Base-by-base conservation (phyloP, 2,113 vertebrate genomes). In the Cyanoderma ruficeps region DNA sequence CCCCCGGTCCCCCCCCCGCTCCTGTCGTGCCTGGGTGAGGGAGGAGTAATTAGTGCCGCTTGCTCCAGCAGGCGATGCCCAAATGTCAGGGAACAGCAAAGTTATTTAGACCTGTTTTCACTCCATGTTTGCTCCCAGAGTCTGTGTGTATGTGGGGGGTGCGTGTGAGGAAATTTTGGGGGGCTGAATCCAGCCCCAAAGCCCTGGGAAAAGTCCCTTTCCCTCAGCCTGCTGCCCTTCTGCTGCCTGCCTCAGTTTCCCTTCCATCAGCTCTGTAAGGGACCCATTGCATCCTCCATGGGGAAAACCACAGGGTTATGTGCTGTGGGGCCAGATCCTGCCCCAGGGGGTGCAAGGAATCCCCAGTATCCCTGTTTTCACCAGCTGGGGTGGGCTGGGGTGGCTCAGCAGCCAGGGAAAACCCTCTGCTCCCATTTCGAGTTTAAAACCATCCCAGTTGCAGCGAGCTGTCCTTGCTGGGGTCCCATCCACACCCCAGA, bases 61-160 rank as follows among this genome's bases (percentile, higher is more conserved):
- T 87, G 92, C 91, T 87, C 25, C 84, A 42, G 97, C 93, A 11
- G 94, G 89, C 93, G 88, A 37, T 95, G 96, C 97, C 95, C 96
- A 96, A 97, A 97, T 95, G 97, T 97, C 98, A 97, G 74, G 55
- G 84, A 61, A 33, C 24, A 87, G 90, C 57, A 13, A 47, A 95
- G 95, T 89, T 71, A 15, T 71, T 76, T 60, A 75, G 33, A n/a
- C 15, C 85, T 83, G 80, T 0, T 46, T 69, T 87, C 41, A 15
- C 35, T 12, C 75, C 19, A 0, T 5, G 3, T 16, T 12, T 71
- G 83, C 33, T 25, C 41, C 64, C 3, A 6, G 39, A 41, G 30
- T 42, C 47, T 20, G 2, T 37, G 10, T 61, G 56, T 27, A n/a
- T 3, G 56, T 4, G 55, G 10, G 10, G n/a, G 57, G 31, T 27